Percentiles rank a stretch among this genome's conserved stretches.
These are phyloP conservation scores for Scyliorhinus canicula DNA, from an alignment of 2,797 vertebrate genomes.

Conservation along the genomic window DNA sequence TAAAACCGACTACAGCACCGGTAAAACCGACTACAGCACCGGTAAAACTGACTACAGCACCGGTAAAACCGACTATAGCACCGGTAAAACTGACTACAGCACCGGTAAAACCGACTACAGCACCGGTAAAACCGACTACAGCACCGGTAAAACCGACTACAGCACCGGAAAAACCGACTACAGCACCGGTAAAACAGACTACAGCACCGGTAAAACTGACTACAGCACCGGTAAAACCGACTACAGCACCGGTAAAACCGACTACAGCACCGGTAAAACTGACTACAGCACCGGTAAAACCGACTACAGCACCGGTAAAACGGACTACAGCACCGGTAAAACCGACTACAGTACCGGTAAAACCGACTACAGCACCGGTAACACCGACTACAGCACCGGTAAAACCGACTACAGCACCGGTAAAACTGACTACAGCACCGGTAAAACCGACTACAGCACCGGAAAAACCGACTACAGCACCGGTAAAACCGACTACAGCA, in stretches of 20 bases:
- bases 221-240: neutral
- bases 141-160: neutral
- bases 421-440: neutral
- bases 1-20: neutral
- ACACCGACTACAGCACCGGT: neutral
- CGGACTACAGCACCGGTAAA: neutral
- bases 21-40: neutral
- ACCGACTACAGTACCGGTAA: neutral
- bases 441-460: too few relatives aligned
- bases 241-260: neutral
- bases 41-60: neutral
- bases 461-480: too few relatives aligned
- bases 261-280: neutral
- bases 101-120: neutral
- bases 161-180: too few relatives aligned
- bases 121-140: neutral
- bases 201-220: neutral
- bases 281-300: neutral
- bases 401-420: neutral
- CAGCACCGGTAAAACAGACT: neutral
- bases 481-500: neutral
- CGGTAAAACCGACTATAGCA: neutral
- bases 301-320: neutral
- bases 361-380: too few relatives aligned
- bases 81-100: neutral